Conservation (phyloP, 2,797 vertebrate species). For the Sphenopsis melanotis region DNA sequence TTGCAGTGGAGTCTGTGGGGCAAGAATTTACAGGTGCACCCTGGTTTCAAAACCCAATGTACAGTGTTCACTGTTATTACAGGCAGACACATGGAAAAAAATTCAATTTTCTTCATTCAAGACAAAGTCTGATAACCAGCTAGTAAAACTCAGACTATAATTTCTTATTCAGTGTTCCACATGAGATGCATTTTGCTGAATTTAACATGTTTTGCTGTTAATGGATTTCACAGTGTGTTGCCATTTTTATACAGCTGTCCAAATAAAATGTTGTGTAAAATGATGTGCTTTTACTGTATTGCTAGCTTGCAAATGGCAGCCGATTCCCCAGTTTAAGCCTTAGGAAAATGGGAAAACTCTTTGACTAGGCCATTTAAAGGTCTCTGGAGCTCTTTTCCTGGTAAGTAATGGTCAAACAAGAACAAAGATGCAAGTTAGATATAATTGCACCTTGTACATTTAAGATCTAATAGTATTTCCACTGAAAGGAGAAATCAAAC, state of each 20-base stretch:
- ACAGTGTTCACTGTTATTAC: not conserved
- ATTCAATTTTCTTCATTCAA: slow-evolving; percentile 33
- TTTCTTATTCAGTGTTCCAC: slow-evolving; percentile 63
- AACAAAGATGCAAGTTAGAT: not conserved
- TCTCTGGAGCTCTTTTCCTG: not conserved
- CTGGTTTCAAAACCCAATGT: not conserved
- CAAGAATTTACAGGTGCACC: not conserved
- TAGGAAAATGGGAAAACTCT: slow-evolving; percentile 4
- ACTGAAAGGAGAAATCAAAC: not conserved
- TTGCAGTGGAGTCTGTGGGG: not conserved
- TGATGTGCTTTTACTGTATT: slow-evolving; percentile 39
- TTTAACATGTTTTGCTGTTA: slow-evolving; percentile 65
- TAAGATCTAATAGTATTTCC: not conserved
- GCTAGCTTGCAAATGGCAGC: slow-evolving; percentile 39
- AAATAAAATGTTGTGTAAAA: slow-evolving; percentile 46
- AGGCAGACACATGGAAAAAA: slow-evolving; percentile 12
- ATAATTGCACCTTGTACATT: not conserved
- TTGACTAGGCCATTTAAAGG: not conserved
- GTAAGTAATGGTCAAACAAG: not conserved
- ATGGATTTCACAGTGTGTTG: slow-evolving; percentile 66
- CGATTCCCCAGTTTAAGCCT: not conserved
- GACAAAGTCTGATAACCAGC: slow-evolving; percentile 53
- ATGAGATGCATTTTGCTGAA: slow-evolving; percentile 64
- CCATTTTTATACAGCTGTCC: slow-evolving; percentile 64
- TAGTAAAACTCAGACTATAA: slow-evolving; percentile 58